Evolutionary conservation across 2,113 vertebrate species (phyloP), one percentile per base, ranked within the genome.

Genomic region (Bubalus kerabau): DNA sequence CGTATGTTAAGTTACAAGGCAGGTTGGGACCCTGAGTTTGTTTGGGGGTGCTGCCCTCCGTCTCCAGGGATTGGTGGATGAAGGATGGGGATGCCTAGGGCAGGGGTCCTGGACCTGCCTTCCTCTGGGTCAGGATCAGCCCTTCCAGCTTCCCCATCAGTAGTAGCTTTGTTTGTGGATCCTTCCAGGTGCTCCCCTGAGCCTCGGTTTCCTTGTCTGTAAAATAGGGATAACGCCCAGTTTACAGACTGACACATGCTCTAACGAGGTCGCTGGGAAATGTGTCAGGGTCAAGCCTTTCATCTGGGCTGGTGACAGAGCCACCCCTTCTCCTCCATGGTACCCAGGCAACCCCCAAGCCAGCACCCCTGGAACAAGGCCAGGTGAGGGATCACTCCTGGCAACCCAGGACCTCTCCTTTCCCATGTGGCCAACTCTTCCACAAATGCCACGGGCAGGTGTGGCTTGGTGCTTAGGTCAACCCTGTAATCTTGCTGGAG

Each of bases 361-460:
- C 64, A 24, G 17, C 60, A 21, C 36, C 15, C 80, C 19, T 57
- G 54, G 36, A 64, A 28, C 21, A 56, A 71, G 50, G 11, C 23
- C 1, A 23, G 30, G 12, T 0, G 7, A 57, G 32, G 40, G n/a
- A 11, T 48, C 28, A 24, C 21, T 3, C 0, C 74, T 5, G 48
- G 74, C 26, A 12, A 6, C 17, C 23, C 14, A 48, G 28, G 48
- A 64, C 32, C 28, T 56, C 81, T 95, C 13, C 13, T 14, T n/a
- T 59, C 64, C 78, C 36, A 16, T 1, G 1, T 0, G 10, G 54
- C 52, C 26, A 3, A 32, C 12, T 2, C 30, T 30, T 17, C 40
- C 10, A 81, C 60, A 40, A 36, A 7, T 26, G 17, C 87, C 17
- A 10, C 1, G 17, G 13, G 24, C n/a, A 36, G 50, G n/a, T 8